Base-by-base conservation (phyloP, 2,797 vertebrate species). In the Enteromius anoplus region DNA sequence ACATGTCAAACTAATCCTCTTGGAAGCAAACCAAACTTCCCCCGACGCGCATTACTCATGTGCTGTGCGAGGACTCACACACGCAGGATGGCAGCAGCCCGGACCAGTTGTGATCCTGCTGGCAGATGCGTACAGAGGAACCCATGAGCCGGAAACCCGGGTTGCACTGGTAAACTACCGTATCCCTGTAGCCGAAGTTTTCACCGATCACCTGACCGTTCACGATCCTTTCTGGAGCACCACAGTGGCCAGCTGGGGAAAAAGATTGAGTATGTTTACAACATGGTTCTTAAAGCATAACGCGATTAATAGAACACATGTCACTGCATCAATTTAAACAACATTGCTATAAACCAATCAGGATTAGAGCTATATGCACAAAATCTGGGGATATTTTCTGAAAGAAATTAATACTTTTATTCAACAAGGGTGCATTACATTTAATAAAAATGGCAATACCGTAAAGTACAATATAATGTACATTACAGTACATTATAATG, bases 121-220 rank as follows among this genome's bases (percentile, higher is more conserved):
- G 98, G 88, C 98, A 99, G 84, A 99, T 98, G 55, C 97, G 93
- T 45, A 99, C 98, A 5, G 98, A 99, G 42, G 98, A 99, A 15
- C 98, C 98, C 83, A 99, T 97, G 86, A 99, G 91, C 7, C 97
- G 95, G 91, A 99, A 99, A 60, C 98, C 98, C 2, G 97, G 96
- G 87, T 93, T 98, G 90, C 98, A 99, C 70, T 99, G 98, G 90
- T 99, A 99, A 72, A 99, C 98, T 85, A 99, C 97, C 0, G 98
- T 99, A 88, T 99, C 98, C 93, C 97, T 94, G 55, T 99, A 99
- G 0, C 98, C 98, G 78, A 96, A 99, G 93, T 98, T 99, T 88
- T 99, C 98, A 83, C 98, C 98, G 42, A 99, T 96, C 88, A 98
- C 97, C 94, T 99, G 98, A 14, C 98, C 98, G 34, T 99, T 99